Percentiles rank a stretch among this genome's conserved stretches.
phyloP scores from a whole-genome alignment of 1,140 invertebrate species.

The Laupala kohalensis region DNA sequence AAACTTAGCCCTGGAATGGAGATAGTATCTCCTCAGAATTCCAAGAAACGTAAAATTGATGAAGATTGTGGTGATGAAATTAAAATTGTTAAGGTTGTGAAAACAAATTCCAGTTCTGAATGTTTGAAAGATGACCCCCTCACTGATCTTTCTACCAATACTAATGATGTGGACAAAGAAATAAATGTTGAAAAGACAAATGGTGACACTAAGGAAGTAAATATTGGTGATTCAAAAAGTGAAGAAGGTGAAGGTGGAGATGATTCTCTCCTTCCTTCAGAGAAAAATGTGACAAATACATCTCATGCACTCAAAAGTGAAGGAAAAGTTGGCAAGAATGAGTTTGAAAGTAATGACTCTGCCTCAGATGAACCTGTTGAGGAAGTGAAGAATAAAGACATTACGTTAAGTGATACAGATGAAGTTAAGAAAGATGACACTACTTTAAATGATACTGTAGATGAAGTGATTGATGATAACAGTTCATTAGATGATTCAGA shows the following conservation, averaged over 20 bases:
- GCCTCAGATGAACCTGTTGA: not conserved
- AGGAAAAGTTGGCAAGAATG: not conserved
- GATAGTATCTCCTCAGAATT: conserved; percentile 1
- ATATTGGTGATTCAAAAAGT: not conserved
- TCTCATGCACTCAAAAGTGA: not conserved
- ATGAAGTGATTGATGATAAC: not conserved
- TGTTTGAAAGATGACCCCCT: not conserved
- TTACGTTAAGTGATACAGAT: not conserved
- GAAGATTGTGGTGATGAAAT: conserved; percentile 1
- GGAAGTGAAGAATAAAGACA: not conserved
- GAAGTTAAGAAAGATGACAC: not conserved
- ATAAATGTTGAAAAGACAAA: not conserved
- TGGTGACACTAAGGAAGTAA: not conserved
- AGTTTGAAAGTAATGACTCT: not conserved
- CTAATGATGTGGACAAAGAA: not conserved
- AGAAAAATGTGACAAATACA: not conserved
- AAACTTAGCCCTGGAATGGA: not conserved
- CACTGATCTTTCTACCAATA: not conserved
- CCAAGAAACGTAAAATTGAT: conserved; percentile 8
- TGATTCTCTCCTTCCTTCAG: no score
- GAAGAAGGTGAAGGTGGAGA: not conserved
- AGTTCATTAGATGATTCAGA: not conserved
- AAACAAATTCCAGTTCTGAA: conserved; percentile 1
- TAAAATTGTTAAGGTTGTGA: conserved; percentile 2
- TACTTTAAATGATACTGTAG: not conserved